Evolutionary conservation across 2,797 vertebrate genomes (phyloP).

Genomic region (Melanotaenia pygmaea): DNA sequence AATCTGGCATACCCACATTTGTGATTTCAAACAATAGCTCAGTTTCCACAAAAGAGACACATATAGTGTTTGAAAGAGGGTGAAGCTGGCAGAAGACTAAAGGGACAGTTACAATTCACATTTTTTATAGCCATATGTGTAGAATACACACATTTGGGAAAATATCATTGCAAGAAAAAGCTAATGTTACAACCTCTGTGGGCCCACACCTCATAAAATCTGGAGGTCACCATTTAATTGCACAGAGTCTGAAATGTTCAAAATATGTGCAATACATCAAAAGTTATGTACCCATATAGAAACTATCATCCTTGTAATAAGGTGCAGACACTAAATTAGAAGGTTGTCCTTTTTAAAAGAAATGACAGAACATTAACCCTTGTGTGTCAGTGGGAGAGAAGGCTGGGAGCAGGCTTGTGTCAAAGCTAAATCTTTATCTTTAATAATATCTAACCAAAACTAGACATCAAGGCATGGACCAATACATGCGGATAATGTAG

Average conservation of each 20-base stretch:
- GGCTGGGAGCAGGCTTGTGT: background rate
- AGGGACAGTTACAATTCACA: background rate
- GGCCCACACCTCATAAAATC: background rate
- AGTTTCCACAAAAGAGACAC: slow-evolving; percentile 41
- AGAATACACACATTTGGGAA: slow-evolving; percentile 10
- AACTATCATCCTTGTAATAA: background rate
- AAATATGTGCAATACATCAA: background rate
- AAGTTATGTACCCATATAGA: background rate
- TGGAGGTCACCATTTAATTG: background rate
- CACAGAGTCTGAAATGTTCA: background rate
- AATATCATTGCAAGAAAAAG: slow-evolving; percentile 18
- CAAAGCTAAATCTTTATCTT: background rate
- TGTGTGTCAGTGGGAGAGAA: background rate
- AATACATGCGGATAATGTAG: too few relatives aligned
- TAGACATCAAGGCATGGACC: too few relatives aligned
- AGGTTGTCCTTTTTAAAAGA: background rate
- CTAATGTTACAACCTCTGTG: background rate
- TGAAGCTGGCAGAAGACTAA: background rate
- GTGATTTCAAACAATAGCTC: slow-evolving; percentile 66
- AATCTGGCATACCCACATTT: slow-evolving; percentile 60
- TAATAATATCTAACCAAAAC: too few relatives aligned
- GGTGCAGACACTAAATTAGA: slow-evolving; percentile 6
- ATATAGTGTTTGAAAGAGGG: slow-evolving; percentile 8
- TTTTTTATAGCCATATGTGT: background rate
- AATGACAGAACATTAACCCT: background rate